Evolutionary conservation across 2,113 vertebrate species (phyloP), one percentile per base, ranked within the genome.

Genomic region (Tonatia bakeri): DNA sequence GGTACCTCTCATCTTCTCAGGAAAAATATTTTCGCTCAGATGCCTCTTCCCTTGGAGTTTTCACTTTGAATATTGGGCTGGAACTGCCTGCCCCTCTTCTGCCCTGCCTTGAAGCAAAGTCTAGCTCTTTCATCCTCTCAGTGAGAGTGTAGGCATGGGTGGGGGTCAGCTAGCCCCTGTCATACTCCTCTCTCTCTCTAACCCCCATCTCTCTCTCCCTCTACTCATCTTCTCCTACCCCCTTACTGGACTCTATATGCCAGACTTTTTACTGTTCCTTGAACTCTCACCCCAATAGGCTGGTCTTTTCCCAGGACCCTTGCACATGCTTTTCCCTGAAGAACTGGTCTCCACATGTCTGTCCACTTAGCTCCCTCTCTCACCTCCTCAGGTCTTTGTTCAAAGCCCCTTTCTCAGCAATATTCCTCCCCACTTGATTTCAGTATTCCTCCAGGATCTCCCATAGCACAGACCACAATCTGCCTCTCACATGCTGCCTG

Each of bases 221-320:
- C 4, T 26, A 26, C 13, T 22, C 5, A n/a, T 56, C 8, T 0
- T 7, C 36, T 17, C 4, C 6, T 28, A 31, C 11, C 31, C 72
- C 11, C 4, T 72, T 61, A 45, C 45, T 40, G 20, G 40, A 17
- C n/a, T 76, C 40, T 19, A 59, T 22, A 4, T 33, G 36, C 33
- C 26, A 33, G 19, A 28, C 15, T 82, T 56, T 19, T 20, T 11
- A 31, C 19, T 40, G n/a, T 28, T 47, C 11, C 56, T 69, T 24
- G 13, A 83, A 28, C 12, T 8, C 12, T 31, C 13, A 36, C 36
- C 38, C 76, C 36, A 7, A 17, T 52, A 17, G 28, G 9, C 31
- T 76, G 26, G n/a, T 28, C 72, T 67, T 24, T 50, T 56, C 91
- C 43, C 81, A 64, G 80, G 76, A 38, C 38, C 64, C 95, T 95